Percentiles rank a stretch among this genome's conserved stretches.
Conservation (phyloP, 2,888 invertebrate species). For the Pteria penguin region DNA sequence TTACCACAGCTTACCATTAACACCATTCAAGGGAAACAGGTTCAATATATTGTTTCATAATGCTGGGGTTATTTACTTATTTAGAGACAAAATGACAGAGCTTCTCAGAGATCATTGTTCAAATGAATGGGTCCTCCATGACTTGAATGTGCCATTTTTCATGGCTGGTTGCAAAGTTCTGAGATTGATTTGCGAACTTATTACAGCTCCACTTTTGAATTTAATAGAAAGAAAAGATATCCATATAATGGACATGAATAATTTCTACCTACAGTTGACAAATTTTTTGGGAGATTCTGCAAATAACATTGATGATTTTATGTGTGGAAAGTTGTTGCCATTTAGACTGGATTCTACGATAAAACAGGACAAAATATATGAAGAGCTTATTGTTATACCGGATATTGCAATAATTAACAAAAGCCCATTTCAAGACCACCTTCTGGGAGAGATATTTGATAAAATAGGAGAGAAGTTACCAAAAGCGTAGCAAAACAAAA, state of each 20-base stretch:
- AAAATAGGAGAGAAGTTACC: not conserved
- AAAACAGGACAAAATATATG: constrained; percentile 22
- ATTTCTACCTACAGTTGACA: not conserved
- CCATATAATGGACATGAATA: constrained; percentile 11
- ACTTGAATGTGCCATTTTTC: constrained; percentile 20
- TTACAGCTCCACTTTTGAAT: constrained; percentile 32
- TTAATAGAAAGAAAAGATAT: constrained; percentile 33
- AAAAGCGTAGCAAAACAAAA: not conserved
- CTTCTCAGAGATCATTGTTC: not conserved
- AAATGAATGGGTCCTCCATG: not conserved
- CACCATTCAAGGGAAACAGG: not conserved
- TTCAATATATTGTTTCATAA: not conserved
- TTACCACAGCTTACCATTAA: not conserved
- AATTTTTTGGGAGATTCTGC: constrained; percentile 10
- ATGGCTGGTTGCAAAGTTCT: constrained; percentile 26
- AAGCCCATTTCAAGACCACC: not conserved
- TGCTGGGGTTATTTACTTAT: not conserved
- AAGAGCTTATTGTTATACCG: constrained; percentile 25
- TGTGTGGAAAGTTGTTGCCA: constrained; percentile 12
- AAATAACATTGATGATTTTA: constrained; percentile 25
- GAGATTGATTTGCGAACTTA: constrained; percentile 17
- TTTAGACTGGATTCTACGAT: constrained; percentile 14
- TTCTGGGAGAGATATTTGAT: not conserved
- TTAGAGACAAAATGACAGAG: not conserved
- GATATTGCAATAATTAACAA: constrained; percentile 22